phyloP scores from a whole-genome alignment of 2,888 invertebrate species.

The Amphipyra berbera region DNA sequence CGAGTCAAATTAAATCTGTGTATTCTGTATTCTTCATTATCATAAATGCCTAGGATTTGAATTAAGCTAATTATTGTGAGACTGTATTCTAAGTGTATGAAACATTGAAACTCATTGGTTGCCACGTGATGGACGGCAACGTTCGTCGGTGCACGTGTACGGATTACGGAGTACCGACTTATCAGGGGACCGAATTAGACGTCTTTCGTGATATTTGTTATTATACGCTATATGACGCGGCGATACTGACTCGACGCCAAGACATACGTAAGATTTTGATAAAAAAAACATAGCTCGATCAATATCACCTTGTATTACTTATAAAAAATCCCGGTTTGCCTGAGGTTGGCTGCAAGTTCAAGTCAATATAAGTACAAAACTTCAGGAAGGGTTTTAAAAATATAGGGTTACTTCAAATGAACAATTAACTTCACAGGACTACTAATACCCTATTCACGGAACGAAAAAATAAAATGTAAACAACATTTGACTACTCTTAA shows the following conservation, averaged over 20 bases:
- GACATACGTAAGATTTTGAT: slow-evolving; percentile 2
- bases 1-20: slow-evolving; percentile 31
- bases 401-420: too few relatives aligned
- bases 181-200: slow-evolving; percentile 51
- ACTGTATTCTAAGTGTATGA: slow-evolving; percentile 3
- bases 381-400: too few relatives aligned
- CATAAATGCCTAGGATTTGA: slow-evolving; percentile 10
- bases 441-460: too few relatives aligned
- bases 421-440: too few relatives aligned
- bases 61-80: slow-evolving; percentile 17
- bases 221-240: slow-evolving; percentile 15
- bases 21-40: slow-evolving; percentile 27
- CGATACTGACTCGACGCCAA: slow-evolving; percentile 38
- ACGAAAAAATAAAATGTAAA: too few relatives aligned
- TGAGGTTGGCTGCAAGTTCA: too few relatives aligned
- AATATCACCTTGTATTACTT: neutral
- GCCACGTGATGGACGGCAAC: slow-evolving; percentile 45
- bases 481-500: too few relatives aligned
- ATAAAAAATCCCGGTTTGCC: too few relatives aligned
- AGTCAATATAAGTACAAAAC: too few relatives aligned
- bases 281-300: neutral
- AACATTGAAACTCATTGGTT: slow-evolving; percentile 34
- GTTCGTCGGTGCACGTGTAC: slow-evolving; percentile 55
- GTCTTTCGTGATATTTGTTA: slow-evolving; percentile 16
- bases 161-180: slow-evolving; percentile 48